These are phyloP conservation scores for Myotis pilosus DNA, from an alignment of 2,797 vertebrate species.

Conservation along the genomic window DNA sequence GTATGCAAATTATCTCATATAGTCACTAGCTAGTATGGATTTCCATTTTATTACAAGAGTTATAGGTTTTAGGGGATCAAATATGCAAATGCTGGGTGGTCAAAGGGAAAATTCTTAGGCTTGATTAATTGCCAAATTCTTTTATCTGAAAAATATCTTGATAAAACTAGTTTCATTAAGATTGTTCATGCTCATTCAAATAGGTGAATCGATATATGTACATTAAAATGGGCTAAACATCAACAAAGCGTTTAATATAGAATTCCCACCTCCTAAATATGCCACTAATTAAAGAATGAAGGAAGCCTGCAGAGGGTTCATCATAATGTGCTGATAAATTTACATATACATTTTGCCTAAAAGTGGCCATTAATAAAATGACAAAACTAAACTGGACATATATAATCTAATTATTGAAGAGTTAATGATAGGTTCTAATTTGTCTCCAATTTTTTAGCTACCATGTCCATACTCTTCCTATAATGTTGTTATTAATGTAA, in stretches of 20 bases:
- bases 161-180: background rate
- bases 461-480: background rate
- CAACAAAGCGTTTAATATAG: background rate
- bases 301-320: background rate
- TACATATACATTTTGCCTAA: background rate
- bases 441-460: background rate
- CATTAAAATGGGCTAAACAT: background rate
- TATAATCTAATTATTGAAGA: background rate
- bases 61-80: conserved; percentile 50
- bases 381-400: background rate
- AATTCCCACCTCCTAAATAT: background rate
- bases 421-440: background rate
- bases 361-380: background rate
- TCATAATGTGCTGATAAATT: background rate
- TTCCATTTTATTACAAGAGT: conserved; percentile 61
- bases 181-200: background rate
- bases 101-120: conserved; percentile 2
- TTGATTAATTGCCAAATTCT: background rate
- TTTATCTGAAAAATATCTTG: background rate
- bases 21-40: conserved; percentile 67
- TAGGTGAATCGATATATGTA: background rate
- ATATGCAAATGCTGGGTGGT: conserved; percentile 33
- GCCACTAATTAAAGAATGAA: background rate
- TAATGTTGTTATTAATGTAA: background rate
- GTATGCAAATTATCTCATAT: conserved; percentile 69